phyloP scores from a whole-genome alignment of 2,797 vertebrate genomes.

The Myripristis jacobus region DNA sequence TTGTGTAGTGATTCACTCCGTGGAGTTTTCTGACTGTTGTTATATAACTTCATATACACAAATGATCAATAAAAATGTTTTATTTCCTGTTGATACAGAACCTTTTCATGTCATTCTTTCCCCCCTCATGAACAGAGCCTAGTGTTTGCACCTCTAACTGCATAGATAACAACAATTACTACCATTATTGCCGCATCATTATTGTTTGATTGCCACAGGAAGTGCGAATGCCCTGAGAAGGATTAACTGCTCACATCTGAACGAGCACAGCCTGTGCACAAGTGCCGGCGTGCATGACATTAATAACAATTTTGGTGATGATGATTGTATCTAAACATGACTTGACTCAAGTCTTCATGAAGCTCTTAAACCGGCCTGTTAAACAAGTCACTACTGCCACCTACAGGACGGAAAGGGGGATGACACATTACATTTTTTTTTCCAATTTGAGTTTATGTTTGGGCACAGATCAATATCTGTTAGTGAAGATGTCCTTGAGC shows the following conservation, averaged over 20 bases:
- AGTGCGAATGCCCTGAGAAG: conserved; percentile 17
- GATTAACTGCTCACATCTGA: conserved; percentile 16
- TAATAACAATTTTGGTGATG: conserved; percentile 10
- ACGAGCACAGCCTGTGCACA: conserved; percentile 8
- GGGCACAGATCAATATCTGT: conserved; percentile 48
- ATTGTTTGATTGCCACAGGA: conserved; percentile 6
- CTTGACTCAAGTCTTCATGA: conserved; percentile 1
- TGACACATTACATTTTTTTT: conserved; percentile 1
- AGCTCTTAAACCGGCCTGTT: not conserved
- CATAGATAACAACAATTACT: not conserved
- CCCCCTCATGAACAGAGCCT: not conserved
- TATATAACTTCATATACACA: conserved; percentile 99
- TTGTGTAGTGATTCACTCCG: conserved; percentile 99
- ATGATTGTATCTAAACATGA: conserved; percentile 1
- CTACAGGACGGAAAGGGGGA: conserved; percentile 50
- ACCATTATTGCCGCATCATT: conserved; percentile 7
- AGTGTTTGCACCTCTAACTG: not conserved
- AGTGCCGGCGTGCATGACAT: conserved; percentile 13
- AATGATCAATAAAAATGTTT: conserved; percentile 99
- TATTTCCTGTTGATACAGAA: conserved; percentile 99
- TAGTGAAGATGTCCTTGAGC: conserved; percentile 29
- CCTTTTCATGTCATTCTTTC: conserved; percentile 59
- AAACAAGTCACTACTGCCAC: conserved; percentile 65
- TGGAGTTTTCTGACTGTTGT: conserved; percentile 99
- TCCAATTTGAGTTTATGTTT: conserved; percentile 17